Evolutionary conservation across 2,797 vertebrate genomes (phyloP).

Genomic region (Lycodopsis pacificus): DNA sequence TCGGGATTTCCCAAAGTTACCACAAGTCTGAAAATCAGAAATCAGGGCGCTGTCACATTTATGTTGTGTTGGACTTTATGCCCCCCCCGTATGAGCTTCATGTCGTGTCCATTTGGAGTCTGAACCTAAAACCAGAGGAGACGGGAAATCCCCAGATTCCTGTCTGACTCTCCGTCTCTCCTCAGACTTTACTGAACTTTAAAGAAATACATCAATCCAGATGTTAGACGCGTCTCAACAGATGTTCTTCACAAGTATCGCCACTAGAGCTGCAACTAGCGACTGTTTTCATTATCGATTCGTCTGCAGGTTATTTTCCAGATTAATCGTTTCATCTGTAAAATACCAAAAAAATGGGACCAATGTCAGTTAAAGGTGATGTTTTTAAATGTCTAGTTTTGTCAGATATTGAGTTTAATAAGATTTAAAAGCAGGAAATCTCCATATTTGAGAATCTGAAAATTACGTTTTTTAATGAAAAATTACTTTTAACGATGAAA

Average conservation of each 20-base stretch:
- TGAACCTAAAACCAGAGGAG: conserved; percentile 31
- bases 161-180: background rate
- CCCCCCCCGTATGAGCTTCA: background rate
- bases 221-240: background rate
- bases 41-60: background rate
- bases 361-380: background rate
- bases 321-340: background rate
- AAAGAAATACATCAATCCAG: background rate
- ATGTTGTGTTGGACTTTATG: too few species aligned
- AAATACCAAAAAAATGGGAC: background rate
- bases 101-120: conserved; percentile 37
- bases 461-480: background rate
- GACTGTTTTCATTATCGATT: background rate
- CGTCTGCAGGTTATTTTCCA: background rate
- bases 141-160: conserved; percentile 71
- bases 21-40: background rate
- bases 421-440: background rate
- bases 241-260: background rate
- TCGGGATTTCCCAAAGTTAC: background rate
- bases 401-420: background rate
- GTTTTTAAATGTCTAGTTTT: background rate
- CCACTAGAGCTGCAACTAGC: background rate
- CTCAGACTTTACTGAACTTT: background rate
- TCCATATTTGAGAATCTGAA: background rate
- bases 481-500: too few species aligned